Evolutionary conservation across 2,113 vertebrate genomes (phyloP).

Genomic region (Eublepharis macularius): DNA sequence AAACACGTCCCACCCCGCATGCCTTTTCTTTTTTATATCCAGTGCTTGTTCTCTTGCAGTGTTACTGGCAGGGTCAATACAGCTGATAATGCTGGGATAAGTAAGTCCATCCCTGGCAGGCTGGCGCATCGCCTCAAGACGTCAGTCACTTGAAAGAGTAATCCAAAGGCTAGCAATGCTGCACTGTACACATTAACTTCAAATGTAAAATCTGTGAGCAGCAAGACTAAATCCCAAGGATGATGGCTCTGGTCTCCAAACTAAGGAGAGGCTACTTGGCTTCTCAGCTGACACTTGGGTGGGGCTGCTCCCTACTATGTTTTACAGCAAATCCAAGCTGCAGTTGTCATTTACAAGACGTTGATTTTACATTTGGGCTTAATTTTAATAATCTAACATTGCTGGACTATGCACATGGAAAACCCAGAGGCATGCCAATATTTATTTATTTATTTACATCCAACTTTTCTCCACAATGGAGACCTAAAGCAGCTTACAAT

Average conservation of each 20-base stretch:
- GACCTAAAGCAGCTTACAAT: no score
- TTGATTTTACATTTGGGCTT: no score
- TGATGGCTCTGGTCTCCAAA: neutral
- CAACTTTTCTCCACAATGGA: no score
- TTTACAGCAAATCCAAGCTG: no score
- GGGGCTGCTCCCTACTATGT: neutral
- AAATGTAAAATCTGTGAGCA: neutral
- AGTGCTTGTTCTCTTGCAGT: neutral
- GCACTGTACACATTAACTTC: neutral
- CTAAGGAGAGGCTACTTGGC: neutral
- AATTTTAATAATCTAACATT: no score
- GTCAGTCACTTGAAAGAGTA: constrained; percentile 24
- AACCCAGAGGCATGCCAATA: no score
- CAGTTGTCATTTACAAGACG: no score
- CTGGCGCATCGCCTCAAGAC: neutral
- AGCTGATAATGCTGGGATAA: neutral
- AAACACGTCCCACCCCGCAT: constrained; percentile 10
- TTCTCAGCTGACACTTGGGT: neutral
- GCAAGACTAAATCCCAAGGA: neutral
- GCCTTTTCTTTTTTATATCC: neutral
- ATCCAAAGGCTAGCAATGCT: neutral
- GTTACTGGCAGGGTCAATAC: neutral
- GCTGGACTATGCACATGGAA: no score
- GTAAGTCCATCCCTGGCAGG: neutral
- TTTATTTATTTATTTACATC: no score